Evolutionary conservation across 2,797 vertebrate genomes (phyloP).

Genomic region (Scomberomorus guttatus): DNA sequence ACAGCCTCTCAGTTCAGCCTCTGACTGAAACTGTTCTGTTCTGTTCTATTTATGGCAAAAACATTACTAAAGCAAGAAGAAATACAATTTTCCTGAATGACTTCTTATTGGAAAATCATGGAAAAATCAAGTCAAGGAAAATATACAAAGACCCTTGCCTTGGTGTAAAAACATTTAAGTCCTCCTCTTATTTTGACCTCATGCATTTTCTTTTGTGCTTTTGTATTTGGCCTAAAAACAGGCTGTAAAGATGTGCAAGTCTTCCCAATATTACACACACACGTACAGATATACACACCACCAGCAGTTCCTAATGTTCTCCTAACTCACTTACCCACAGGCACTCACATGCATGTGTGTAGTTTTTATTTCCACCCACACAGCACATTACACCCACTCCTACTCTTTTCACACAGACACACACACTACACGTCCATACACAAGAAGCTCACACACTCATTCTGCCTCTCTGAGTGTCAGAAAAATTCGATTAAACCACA

Average conservation of each 20-base stretch:
- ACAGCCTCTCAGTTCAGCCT: too few relatives aligned
- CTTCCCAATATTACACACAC: not conserved
- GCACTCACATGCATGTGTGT: slow-evolving; percentile 45
- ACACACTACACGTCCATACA: not conserved
- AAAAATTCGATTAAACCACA: slow-evolving; percentile 60
- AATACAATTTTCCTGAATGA: too few relatives aligned
- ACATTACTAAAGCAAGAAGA: not conserved
- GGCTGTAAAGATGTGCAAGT: slow-evolving; percentile 8
- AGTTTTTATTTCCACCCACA: slow-evolving; percentile 60
- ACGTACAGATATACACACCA: slow-evolving; percentile 20
- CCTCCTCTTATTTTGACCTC: not conserved
- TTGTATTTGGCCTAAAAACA: slow-evolving; percentile 8
- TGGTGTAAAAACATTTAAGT: too few relatives aligned
- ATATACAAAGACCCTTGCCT: too few relatives aligned
- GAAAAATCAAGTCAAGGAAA: too few relatives aligned
- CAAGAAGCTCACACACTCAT: slow-evolving; percentile 24
- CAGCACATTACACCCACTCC: slow-evolving; percentile 40
- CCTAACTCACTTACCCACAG: slow-evolving; percentile 65
- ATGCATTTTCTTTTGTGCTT: not conserved
- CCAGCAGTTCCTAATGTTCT: slow-evolving; percentile 53
- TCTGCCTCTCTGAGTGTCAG: slow-evolving; percentile 47
- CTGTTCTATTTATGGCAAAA: not conserved
- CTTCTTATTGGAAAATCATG: too few relatives aligned
- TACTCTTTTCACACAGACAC: slow-evolving; percentile 14
- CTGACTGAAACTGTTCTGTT: too few relatives aligned